Percentiles rank a stretch among this genome's conserved stretches.
Conservation (phyloP, 2,797 vertebrate genomes). For the Anas flavirostris region DNA sequence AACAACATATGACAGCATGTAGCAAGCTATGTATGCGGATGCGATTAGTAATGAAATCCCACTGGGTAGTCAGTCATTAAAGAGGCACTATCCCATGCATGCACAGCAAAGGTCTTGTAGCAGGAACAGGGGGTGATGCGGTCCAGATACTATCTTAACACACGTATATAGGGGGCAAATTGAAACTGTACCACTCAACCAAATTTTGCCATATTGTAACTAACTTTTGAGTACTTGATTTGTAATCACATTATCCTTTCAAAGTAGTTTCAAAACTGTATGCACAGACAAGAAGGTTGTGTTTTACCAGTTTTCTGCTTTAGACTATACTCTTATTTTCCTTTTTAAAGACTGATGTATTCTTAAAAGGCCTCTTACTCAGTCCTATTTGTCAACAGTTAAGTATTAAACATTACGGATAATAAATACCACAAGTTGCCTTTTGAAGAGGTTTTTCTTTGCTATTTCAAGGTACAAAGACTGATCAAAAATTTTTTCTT, state of each 20-base stretch:
- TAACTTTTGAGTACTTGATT: background rate
- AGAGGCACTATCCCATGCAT: background rate
- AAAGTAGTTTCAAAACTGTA: background rate
- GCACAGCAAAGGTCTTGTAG: background rate
- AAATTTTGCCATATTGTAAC: background rate
- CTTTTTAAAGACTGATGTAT: background rate
- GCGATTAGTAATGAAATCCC: background rate
- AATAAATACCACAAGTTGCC: background rate
- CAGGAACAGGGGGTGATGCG: background rate
- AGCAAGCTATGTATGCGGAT: background rate
- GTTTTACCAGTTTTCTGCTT: background rate
- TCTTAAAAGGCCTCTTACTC: background rate
- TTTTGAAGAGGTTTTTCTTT: background rate
- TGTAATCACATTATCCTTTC: background rate
- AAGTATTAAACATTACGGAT: background rate
- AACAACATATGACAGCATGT: background rate
- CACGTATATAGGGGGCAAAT: background rate
- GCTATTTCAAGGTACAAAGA: background rate
- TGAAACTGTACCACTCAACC: background rate
- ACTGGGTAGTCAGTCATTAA: background rate
- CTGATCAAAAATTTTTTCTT: background rate
- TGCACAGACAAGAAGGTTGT: background rate
- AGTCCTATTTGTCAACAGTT: background rate
- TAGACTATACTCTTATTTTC: background rate
- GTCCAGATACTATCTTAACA: background rate